Evolutionary conservation across 2,113 vertebrate species (phyloP), one percentile per base, ranked within the genome.

Genomic region (Anseranas semipalmata): DNA sequence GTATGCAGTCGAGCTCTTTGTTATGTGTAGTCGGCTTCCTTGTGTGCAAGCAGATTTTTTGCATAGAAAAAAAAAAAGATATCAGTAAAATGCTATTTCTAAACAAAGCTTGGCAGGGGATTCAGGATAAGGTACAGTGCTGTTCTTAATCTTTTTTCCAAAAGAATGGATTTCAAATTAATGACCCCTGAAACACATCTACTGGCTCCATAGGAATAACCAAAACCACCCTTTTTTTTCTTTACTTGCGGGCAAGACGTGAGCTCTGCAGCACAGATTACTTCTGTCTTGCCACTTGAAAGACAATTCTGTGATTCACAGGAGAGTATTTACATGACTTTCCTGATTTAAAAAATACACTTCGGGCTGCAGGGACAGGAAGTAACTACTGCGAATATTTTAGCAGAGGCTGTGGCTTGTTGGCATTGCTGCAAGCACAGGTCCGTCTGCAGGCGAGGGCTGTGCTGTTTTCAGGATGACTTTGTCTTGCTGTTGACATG

Each of bases 81-180:
- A 72, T 52, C 39, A 84, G 52, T 78, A 84, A 92, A 95, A 88
- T 53, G 48, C 53, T 87, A 5, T 94, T 94, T 95, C 92, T 67
- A 89, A 95, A 93, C 79, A 95, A 94, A 95, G 60, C 63, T 91
- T 89, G 89, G 95, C 96, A 95, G 41, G 7, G 25, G 8, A 79
- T 71, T 89, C 89, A 76, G 90, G 92, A 21, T 92, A 92, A 96
- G 77, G 90, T 90, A 93, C 88, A 93, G 86, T 82, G 60, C 52
- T 3, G 21, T 52, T 81, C 83, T 96, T 96, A 96, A 96, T 93
- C 84, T 93, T 72, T 94, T 93, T 96, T 94, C 91, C 93, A 82
- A 78, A 91, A 94, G 85, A 91, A 58, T n/a, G 2, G 35, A 59
- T 91, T 93, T 80, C 35, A 94, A 95, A 56, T 93, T 91, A 96